phyloP scores from a whole-genome alignment of 2,113 vertebrate species.

The Megalops atlanticus region DNA sequence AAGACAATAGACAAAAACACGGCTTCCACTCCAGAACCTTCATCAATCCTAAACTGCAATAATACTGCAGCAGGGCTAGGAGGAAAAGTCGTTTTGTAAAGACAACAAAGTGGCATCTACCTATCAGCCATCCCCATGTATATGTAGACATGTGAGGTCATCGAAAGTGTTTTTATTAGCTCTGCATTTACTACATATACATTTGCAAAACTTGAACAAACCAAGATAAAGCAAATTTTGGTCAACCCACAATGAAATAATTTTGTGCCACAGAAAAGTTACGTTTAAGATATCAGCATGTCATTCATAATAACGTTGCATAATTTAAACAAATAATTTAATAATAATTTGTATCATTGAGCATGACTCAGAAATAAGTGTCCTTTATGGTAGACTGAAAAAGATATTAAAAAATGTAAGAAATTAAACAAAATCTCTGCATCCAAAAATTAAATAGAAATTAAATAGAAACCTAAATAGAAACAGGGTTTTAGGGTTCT shows the following conservation, averaged over 20 bases:
- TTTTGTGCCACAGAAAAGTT: neutral
- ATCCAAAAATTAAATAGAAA: too few relatives aligned
- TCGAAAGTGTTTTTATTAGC: too few relatives aligned
- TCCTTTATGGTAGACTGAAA: neutral
- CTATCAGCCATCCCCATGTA: neutral
- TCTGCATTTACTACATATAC: too few relatives aligned
- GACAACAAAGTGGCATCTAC: neutral
- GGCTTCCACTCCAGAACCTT: neutral
- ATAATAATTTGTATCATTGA: neutral
- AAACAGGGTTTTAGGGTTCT: neutral
- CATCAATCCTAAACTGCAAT: neutral
- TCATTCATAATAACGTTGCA: neutral
- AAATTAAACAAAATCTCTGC: too few relatives aligned
- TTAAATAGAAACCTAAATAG: too few relatives aligned
- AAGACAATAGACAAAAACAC: neutral
- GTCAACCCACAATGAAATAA: too few relatives aligned
- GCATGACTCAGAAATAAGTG: neutral
- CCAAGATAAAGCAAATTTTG: too few relatives aligned
- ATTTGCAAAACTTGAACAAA: too few relatives aligned
- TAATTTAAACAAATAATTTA: neutral
- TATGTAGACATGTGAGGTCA: too few relatives aligned
- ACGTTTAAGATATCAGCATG: too few relatives aligned
- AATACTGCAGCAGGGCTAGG: neutral
- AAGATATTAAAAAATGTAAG: neutral
- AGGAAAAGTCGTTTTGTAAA: neutral